Percentiles rank a stretch among this genome's conserved stretches.
Evolutionary conservation across 2,113 vertebrate species (phyloP).

Genomic region (Vicugna pacos): DNA sequence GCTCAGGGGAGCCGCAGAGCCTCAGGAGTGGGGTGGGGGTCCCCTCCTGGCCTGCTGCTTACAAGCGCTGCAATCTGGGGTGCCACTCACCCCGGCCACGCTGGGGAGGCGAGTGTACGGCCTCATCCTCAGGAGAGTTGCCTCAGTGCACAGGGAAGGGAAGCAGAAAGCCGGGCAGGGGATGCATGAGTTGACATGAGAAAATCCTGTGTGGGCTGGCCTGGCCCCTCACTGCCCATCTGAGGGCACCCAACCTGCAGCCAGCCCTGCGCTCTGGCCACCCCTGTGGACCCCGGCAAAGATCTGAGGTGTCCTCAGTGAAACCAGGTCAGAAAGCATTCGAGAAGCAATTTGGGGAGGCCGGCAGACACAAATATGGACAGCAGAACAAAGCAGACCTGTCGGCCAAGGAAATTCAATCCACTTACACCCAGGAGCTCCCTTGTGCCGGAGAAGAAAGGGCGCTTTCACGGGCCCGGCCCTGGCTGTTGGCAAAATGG

Average conservation of each 20-base stretch:
- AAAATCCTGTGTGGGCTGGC: neutral
- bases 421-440: neutral
- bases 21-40: neutral
- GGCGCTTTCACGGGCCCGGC: neutral
- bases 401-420: slow-evolving; percentile 65
- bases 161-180: neutral
- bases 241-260: neutral
- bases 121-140: neutral
- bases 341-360: slow-evolving; percentile 17
- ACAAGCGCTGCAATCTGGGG: neutral
- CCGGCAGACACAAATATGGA: slow-evolving; percentile 50
- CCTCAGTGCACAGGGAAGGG: neutral
- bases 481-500: neutral
- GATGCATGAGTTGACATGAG: neutral
- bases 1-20: neutral
- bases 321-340: slow-evolving; percentile 71
- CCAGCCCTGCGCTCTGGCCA: neutral
- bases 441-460: slow-evolving; percentile 60
- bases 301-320: neutral
- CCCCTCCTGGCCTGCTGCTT: neutral
- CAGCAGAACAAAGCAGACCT: slow-evolving; percentile 71
- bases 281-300: neutral
- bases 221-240: neutral
- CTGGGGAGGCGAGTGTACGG: too few relatives aligned
- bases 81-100: neutral